A percentile compares a stretch with the other conserved stretches of the same genome.
Evolutionary conservation across 1,140 invertebrate species (phyloP).

Genomic region (Lepidurus packardi): DNA sequence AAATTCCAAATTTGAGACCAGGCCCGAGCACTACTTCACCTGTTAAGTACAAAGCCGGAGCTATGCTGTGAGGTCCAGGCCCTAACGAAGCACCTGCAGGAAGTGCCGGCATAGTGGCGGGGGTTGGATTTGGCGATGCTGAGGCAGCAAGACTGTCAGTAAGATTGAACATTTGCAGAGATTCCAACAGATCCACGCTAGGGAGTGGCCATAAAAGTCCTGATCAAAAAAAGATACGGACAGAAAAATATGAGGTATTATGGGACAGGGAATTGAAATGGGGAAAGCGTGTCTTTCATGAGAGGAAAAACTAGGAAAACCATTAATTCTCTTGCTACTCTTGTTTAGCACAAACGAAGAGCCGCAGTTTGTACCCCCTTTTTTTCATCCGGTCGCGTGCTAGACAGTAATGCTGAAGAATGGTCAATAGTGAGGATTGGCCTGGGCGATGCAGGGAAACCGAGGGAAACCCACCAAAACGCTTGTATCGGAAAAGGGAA

Average conservation of each 20-base stretch:
- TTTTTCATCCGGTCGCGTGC: constrained; percentile 9
- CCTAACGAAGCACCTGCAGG: constrained; percentile 52
- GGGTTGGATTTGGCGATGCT: background rate
- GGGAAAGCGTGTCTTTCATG: background rate
- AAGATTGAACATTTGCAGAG: constrained; percentile 1
- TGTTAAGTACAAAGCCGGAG: constrained; percentile 53
- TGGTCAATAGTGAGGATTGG: constrained; percentile 19
- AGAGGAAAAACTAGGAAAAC: background rate
- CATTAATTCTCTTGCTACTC: background rate
- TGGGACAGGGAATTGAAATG: background rate
- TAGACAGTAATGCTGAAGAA: constrained; percentile 11
- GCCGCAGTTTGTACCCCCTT: background rate
- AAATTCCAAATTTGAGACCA: constrained; percentile 7
- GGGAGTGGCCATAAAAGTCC: constrained; percentile 12
- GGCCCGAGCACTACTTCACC: constrained; percentile 38
- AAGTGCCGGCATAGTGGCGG: background rate
- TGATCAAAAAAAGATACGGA: background rate
- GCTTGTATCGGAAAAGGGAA: background rate
- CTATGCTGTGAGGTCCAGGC: constrained; percentile 56
- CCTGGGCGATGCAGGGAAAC: background rate
- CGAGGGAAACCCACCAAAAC: background rate
- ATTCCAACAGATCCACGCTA: constrained; percentile 4
- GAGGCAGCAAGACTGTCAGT: background rate
- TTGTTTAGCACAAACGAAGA: background rate
- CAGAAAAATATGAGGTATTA: background rate